These are phyloP conservation scores for Perognathus longimembris DNA, from an alignment of 2,113 vertebrate genomes.

Conservation along the genomic window DNA sequence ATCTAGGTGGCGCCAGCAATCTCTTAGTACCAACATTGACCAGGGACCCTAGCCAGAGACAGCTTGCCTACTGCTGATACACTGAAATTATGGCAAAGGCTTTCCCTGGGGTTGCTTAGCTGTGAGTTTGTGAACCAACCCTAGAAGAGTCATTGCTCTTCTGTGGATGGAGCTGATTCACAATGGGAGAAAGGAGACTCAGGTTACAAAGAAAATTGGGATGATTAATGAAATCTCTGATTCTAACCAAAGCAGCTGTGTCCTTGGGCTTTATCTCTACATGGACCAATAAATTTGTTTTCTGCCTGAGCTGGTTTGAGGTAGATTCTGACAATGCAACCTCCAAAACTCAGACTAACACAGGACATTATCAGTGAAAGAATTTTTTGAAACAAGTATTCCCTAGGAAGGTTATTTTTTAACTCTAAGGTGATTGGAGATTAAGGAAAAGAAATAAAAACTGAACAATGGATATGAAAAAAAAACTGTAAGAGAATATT, in stretches of 20 bases:
- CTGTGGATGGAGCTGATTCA: neutral
- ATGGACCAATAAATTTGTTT: neutral
- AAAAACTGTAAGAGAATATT: constrained; percentile 17
- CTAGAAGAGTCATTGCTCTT: neutral
- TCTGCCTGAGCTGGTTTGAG: neutral
- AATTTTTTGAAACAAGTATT: constrained; percentile 28
- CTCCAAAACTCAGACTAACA: neutral
- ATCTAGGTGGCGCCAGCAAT: neutral
- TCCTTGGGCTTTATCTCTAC: neutral
- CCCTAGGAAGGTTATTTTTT: neutral
- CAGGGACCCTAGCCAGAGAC: neutral
- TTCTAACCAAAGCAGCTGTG: neutral
- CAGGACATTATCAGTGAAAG: neutral
- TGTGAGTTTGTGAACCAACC: neutral
- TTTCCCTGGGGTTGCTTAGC: neutral
- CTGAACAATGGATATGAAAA: neutral
- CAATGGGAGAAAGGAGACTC: neutral
- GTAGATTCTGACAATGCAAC: neutral
- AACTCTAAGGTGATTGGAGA: neutral
- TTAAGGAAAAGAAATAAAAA: constrained; percentile 31
- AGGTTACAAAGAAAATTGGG: neutral
- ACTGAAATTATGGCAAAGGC: neutral
- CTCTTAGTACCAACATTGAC: neutral
- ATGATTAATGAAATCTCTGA: neutral
- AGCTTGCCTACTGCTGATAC: neutral